Evolutionary conservation across 2,113 vertebrate species (phyloP), one percentile per base, ranked within the genome.

Genomic region (Semicossyphus pulcher): DNA sequence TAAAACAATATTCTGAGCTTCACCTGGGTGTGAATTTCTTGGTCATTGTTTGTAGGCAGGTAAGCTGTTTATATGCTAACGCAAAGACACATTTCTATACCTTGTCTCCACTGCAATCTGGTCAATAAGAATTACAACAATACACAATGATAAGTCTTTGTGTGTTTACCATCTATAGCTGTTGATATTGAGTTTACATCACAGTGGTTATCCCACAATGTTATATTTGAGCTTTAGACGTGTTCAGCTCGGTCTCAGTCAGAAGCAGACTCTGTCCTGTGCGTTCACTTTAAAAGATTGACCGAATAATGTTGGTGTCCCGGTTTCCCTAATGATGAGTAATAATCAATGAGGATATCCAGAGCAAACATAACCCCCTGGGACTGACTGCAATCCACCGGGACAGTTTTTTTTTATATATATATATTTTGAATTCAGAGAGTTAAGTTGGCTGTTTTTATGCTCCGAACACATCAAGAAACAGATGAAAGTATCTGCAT

Each of bases 221-320:
- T n/a, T n/a, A n/a, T n/a, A n/a, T n/a, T 44, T n/a, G 7, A 5
- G 8, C 20, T 3, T n/a, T 6, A 44, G 7, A 44, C 20, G 16
- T n/a, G 41, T 44, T 7, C 16, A 44, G 16, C 41, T 3, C n/a
- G n/a, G n/a, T n/a, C n/a, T 45, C 39, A 23, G 12, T 32, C 56
- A 37, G 9, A 15, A 11, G 5, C 36, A 62, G 48, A 48, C 16
- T 31, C 31, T 39, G 47, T 16, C 7, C 34, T 41, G 67, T 61
- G 7, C 76, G 83, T 83, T 86, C 86, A 53, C 92, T 93, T 92
- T 92, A 90, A 92, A 88, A 48, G 31, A 83, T 80, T 78, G 89
- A 92, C 66, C 48, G 62, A 57, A 48, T 80, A 47, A 63, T 77
- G 64, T 56, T 18, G 16, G 61, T 84, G 85, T 65, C 82, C 91